A percentile compares a stretch with the other conserved stretches of the same genome.
phyloP scores from a whole-genome alignment of 2,797 vertebrate species.

The Gymnoscopelus microlampas region DNA sequence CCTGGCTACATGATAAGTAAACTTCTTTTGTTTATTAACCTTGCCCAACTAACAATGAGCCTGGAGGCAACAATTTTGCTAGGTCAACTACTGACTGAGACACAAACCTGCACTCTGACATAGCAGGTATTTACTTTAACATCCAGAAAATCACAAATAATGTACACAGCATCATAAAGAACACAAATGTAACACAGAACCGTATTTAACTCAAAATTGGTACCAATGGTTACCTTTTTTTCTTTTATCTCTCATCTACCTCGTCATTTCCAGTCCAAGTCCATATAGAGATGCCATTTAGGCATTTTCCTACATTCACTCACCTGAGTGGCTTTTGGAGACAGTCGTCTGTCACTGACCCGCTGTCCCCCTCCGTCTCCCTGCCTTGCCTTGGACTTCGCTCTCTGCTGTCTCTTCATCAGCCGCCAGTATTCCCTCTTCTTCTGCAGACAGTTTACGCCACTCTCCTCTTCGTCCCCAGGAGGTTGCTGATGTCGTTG shows the following conservation, averaged over 20 bases:
- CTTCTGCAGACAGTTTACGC: conserved; percentile 68
- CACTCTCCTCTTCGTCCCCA: conserved; percentile 1
- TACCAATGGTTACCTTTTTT: no score
- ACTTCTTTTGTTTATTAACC: no score
- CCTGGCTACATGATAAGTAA: not conserved
- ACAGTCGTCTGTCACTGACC: conserved; percentile 24
- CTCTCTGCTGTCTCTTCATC: conserved; percentile 85
- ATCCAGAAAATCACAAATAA: no score
- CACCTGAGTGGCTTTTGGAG: conserved; percentile 63
- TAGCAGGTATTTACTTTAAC: no score
- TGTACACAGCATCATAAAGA: no score
- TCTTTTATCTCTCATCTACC: not conserved
- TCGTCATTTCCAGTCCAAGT: not conserved
- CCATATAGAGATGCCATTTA: not conserved
- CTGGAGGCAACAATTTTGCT: not conserved
- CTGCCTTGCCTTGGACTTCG: conserved; percentile 71
- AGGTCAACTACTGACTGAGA: no score
- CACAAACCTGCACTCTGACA: no score
- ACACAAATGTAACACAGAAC: no score
- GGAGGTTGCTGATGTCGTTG: not conserved
- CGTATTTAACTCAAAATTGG: no score
- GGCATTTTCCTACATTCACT: not conserved
- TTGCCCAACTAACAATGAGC: no score
- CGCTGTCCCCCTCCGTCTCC: conserved; percentile 37
- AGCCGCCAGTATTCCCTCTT: conserved; percentile 86